Conservation (phyloP, 2,797 vertebrate genomes). For the Cetoscarus ocellatus region DNA sequence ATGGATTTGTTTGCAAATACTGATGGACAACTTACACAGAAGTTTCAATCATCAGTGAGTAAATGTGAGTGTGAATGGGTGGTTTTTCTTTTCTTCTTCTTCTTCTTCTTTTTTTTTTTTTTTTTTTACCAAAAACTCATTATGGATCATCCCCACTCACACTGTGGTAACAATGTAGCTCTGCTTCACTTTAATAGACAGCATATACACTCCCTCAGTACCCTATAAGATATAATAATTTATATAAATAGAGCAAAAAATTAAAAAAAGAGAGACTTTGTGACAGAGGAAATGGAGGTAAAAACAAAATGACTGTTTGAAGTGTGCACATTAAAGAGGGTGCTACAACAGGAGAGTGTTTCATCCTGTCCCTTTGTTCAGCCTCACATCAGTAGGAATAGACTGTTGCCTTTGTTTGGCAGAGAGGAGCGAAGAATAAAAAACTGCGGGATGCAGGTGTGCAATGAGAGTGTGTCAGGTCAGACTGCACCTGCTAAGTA, state of each 20-base stretch:
- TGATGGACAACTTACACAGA: too few relatives aligned
- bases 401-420: slow-evolving; percentile 62
- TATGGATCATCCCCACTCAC: background rate
- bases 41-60: too few relatives aligned
- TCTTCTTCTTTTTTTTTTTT: too few relatives aligned
- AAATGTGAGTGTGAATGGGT: background rate
- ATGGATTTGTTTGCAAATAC: too few relatives aligned
- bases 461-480: slow-evolving; percentile 52
- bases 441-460: slow-evolving; percentile 44
- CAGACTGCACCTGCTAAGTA: slow-evolving; percentile 75
- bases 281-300: slow-evolving; percentile 6
- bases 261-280: background rate
- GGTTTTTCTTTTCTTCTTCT: too few relatives aligned
- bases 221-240: slow-evolving; percentile 10
- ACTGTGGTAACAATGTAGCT: background rate
- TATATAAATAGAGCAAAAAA: slow-evolving; percentile 14
- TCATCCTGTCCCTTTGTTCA: slow-evolving; percentile 66
- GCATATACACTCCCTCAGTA: background rate
- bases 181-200: background rate
- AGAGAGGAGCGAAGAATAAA: slow-evolving; percentile 40
- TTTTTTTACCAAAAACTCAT: background rate
- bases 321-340: slow-evolving; percentile 51
- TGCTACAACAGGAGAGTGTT: slow-evolving; percentile 24
- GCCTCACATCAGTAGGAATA: slow-evolving; percentile 53
- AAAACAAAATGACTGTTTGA: slow-evolving; percentile 41